Evolutionary conservation across 2,888 invertebrate species (phyloP).

Genomic region (Parnassius mnemosyne): DNA sequence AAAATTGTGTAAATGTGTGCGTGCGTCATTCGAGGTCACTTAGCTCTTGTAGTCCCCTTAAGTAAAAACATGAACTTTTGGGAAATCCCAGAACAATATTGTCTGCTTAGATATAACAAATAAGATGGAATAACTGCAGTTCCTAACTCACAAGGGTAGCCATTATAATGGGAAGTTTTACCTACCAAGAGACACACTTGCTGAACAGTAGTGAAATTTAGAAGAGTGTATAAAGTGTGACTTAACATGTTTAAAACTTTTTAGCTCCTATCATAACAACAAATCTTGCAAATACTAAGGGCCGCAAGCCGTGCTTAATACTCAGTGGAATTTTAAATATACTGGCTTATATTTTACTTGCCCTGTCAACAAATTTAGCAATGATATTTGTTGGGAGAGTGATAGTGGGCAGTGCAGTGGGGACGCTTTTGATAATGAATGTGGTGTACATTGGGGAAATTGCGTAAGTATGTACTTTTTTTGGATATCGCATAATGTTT

Average conservation of each 20-base stretch:
- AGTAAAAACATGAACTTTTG: too few species aligned
- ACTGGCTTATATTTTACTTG: constrained; percentile 21
- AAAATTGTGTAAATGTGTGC: too few species aligned
- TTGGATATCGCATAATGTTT: background rate
- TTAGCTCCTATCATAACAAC: constrained; percentile 28
- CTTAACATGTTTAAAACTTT: background rate
- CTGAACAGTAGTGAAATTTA: too few species aligned
- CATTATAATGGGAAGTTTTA: too few species aligned
- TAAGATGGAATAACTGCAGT: too few species aligned
- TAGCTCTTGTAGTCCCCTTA: too few species aligned
- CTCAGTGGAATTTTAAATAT: constrained; percentile 12
- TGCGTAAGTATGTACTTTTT: constrained; percentile 37
- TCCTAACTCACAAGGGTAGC: too few species aligned
- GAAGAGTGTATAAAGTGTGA: too few species aligned
- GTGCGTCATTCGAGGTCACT: too few species aligned
- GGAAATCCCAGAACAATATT: too few species aligned
- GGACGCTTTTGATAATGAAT: constrained; percentile 36
- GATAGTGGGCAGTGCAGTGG: constrained; percentile 35
- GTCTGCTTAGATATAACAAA: too few species aligned
- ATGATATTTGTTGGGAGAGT: constrained; percentile 38
- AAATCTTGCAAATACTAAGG: constrained; percentile 30
- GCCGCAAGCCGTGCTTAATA: constrained; percentile 30
- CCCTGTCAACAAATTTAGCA: constrained; percentile 28
- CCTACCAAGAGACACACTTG: too few species aligned
- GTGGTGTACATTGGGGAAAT: constrained; percentile 47